These are phyloP conservation scores for Idaea dimidiata DNA, from an alignment of 2,888 invertebrate genomes.

Conservation along the genomic window DNA sequence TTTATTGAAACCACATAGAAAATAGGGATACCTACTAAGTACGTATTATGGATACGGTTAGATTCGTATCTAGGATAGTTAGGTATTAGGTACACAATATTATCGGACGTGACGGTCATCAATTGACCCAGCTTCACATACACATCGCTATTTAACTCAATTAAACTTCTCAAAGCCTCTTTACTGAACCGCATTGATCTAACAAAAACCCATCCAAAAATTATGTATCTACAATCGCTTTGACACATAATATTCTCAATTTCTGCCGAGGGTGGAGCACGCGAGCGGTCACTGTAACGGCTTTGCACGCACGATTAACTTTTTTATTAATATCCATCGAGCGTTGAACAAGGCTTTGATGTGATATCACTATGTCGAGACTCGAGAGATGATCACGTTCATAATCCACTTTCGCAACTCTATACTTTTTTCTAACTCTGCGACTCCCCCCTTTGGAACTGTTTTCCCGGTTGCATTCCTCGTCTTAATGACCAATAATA, in stretches of 20 bases:
- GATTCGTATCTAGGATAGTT: no score
- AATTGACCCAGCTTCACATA: no score
- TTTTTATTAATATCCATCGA: conserved; percentile 65
- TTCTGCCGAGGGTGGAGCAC: conserved; percentile 13
- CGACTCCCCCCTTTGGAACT: neutral
- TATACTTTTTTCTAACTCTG: conserved; percentile 23
- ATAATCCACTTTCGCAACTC: conserved; percentile 47
- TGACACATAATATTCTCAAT: conserved; percentile 8
- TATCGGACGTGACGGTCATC: no score
- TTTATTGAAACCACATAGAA: no score
- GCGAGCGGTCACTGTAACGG: conserved; percentile 25
- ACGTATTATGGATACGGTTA: no score
- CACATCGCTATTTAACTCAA: neutral
- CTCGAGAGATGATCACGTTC: conserved; percentile 4
- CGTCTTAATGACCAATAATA: no score
- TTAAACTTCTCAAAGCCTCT: neutral
- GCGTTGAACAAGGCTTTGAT: conserved; percentile 39
- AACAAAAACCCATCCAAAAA: neutral
- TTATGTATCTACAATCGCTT: neutral
- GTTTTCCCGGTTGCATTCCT: no score
- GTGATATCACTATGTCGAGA: conserved; percentile 35
- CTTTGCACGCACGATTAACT: conserved; percentile 61
- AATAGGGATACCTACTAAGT: no score
- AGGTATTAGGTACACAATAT: no score
- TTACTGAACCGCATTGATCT: neutral